Conservation (phyloP, 2,888 invertebrate species). For the Cataglyphis altisquamis region DNA sequence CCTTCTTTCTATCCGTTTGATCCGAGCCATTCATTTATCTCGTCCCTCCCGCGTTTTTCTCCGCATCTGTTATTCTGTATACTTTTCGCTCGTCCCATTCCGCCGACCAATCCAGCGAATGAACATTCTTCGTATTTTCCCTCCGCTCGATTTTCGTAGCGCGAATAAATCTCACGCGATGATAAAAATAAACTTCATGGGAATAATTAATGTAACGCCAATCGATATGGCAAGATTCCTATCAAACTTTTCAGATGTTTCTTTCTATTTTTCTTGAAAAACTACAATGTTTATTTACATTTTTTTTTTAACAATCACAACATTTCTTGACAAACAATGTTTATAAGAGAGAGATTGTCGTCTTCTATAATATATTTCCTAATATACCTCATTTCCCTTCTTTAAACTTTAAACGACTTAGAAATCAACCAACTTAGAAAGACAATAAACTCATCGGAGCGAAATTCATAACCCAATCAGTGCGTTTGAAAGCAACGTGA, state of each 20-base stretch:
- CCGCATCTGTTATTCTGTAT: constrained; percentile 46
- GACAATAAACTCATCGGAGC: constrained; percentile 33
- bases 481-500: constrained; percentile 19
- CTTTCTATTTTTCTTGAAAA: not conserved
- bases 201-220: constrained; percentile 24
- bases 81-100: constrained; percentile 37
- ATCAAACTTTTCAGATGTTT: not conserved
- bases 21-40: constrained; percentile 22
- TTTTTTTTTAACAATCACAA: not conserved
- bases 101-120: constrained; percentile 30
- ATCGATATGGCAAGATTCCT: constrained; percentile 2
- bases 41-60: constrained; percentile 3
- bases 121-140: constrained; percentile 30
- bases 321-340: no score
- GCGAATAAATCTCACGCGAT: constrained; percentile 18
- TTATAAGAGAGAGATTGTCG: no score
- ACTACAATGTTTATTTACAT: not conserved
- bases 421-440: constrained; percentile 5
- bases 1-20: constrained; percentile 7
- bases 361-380: not conserved
- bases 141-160: not conserved
- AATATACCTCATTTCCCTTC: not conserved
- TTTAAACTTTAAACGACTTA: not conserved
- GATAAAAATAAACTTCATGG: not conserved
- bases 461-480: constrained; percentile 57